phyloP scores from a whole-genome alignment of 2,888 invertebrate genomes.

The Polydesmus complanatus region DNA sequence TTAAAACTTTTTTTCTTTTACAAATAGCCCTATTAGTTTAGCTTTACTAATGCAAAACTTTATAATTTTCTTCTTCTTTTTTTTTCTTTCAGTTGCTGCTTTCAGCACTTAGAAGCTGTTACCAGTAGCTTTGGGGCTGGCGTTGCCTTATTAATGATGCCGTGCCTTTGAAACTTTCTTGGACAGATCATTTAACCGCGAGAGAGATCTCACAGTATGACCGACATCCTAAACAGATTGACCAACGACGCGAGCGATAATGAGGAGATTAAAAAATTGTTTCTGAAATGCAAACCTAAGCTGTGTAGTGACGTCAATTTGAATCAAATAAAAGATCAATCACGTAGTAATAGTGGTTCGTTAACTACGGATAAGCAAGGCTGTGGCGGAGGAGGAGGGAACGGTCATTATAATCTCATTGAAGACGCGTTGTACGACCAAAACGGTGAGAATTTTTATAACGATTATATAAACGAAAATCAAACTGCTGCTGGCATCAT shows the following conservation, averaged over 20 bases:
- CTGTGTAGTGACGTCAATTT: conserved; percentile 20
- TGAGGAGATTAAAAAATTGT: conserved; percentile 68
- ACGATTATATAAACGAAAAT: background rate
- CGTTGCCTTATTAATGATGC: background rate
- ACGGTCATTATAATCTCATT: background rate
- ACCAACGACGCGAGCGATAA: conserved; percentile 28
- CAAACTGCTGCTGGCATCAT: background rate
- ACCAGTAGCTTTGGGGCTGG: background rate
- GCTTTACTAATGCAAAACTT: too few relatives aligned
- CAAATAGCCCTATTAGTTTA: too few relatives aligned
- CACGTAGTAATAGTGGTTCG: background rate
- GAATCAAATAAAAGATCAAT: conserved; percentile 18
- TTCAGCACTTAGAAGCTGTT: background rate
- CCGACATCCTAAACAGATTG: conserved; percentile 17
- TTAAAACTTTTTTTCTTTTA: too few relatives aligned
- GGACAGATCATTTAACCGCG: background rate
- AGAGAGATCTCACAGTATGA: conserved; percentile 15
- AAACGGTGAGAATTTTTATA: background rate
- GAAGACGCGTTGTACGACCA: background rate
- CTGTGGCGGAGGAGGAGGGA: background rate
- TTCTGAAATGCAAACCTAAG: conserved; percentile 67
- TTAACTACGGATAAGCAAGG: background rate
- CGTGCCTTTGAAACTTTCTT: background rate
- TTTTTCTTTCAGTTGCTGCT: background rate
- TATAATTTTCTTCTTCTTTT: background rate